A percentile compares a stretch with the other conserved stretches of the same genome.
Conservation (phyloP, 1,140 invertebrate species). For the Oppia nitens region DNA sequence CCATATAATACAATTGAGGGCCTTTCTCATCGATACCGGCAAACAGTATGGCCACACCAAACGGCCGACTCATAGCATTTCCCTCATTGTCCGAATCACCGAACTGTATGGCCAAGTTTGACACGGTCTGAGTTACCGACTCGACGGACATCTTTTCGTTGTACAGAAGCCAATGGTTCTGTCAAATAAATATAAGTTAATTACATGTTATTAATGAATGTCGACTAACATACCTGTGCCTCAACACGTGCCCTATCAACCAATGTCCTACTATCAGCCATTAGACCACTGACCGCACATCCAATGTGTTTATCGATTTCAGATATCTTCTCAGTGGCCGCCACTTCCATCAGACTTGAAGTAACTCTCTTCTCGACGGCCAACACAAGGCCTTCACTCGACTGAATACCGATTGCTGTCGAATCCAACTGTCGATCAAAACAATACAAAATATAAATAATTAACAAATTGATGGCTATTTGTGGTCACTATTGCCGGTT, state of each 20-base stretch:
- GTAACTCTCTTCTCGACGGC: slow-evolving; percentile 97
- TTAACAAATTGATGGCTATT: slow-evolving; percentile 2
- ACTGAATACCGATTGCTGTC: slow-evolving; percentile 94
- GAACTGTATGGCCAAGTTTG: slow-evolving; percentile 94
- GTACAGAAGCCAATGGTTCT: slow-evolving; percentile 96
- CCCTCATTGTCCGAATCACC: slow-evolving; percentile 91
- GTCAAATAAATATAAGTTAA: slow-evolving; percentile 24
- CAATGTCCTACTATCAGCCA: slow-evolving; percentile 90
- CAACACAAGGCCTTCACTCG: slow-evolving; percentile 78
- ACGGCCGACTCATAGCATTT: slow-evolving; percentile 91
- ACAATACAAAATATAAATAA: too few relatives aligned
- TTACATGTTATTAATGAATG: not conserved
- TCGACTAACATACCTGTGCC: slow-evolving; percentile 36
- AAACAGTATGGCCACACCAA: slow-evolving; percentile 74
- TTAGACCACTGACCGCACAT: slow-evolving; percentile 91
- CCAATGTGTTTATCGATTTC: slow-evolving; percentile 90
- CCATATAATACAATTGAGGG: slow-evolving; percentile 68
- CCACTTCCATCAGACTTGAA: slow-evolving; percentile 85
- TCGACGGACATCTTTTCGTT: slow-evolving; percentile 92
- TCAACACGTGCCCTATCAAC: slow-evolving; percentile 88
- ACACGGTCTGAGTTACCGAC: slow-evolving; percentile 92
- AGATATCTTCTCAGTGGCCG: slow-evolving; percentile 92
- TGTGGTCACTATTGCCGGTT: too few relatives aligned
- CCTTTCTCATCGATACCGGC: slow-evolving; percentile 39
- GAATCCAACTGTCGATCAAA: slow-evolving; percentile 57